Conservation (phyloP, 2,888 invertebrate genomes). For the Idaea straminata region DNA sequence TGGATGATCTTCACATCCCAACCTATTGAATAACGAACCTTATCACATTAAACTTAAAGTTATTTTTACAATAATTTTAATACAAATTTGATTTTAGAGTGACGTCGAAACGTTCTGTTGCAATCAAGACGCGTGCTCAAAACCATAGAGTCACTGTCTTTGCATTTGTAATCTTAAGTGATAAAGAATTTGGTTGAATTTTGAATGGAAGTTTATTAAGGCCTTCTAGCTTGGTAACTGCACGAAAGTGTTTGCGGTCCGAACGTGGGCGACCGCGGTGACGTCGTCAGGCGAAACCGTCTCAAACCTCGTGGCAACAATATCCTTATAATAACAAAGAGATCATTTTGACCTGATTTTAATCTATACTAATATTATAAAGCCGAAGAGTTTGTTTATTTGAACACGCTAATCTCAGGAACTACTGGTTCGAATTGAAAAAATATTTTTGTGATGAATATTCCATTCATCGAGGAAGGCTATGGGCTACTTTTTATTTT, state of each 20-base stretch:
- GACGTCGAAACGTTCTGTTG: constrained; percentile 54
- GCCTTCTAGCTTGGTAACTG: constrained; percentile 15
- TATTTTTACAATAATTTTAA: constrained; percentile 18
- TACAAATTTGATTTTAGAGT: constrained; percentile 50
- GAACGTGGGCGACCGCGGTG: constrained; percentile 55
- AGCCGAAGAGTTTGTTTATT: no score
- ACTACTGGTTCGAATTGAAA: no score
- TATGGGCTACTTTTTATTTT: no score
- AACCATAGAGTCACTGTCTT: constrained; percentile 13
- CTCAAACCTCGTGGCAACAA: constrained; percentile 29
- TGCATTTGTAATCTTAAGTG: constrained; percentile 40
- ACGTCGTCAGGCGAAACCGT: constrained; percentile 51
- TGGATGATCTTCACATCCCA: constrained; percentile 53
- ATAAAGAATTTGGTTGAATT: constrained; percentile 27
- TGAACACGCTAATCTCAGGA: no score
- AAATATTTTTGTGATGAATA: no score
- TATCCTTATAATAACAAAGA: constrained; percentile 5
- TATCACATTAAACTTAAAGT: constrained; percentile 34
- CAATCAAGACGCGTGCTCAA: constrained; percentile 67
- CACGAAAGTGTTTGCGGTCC: constrained; percentile 38
- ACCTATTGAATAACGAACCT: constrained; percentile 33
- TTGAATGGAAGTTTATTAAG: constrained; percentile 16
- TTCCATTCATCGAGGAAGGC: no score
- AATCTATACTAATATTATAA: no score
- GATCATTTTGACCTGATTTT: not conserved